A percentile compares a stretch with the other conserved stretches of the same genome.
These are phyloP conservation scores for Melinopterus prodromus DNA, from an alignment of 2,888 invertebrate genomes.

Conservation along the genomic window DNA sequence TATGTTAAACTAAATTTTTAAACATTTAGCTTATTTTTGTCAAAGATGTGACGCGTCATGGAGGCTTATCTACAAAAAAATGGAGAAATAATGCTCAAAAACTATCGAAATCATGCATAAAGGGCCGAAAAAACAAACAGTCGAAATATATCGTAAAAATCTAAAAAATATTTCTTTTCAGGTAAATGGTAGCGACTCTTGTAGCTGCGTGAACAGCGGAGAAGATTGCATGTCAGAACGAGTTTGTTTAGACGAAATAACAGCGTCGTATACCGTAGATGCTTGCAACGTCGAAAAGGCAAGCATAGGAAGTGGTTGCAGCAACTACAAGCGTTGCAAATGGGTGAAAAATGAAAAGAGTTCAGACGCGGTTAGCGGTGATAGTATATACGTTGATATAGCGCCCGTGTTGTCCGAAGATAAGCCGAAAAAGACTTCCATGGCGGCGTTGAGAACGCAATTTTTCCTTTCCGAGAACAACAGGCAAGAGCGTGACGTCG, in stretches of 20 bases:
- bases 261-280: constrained; percentile 56
- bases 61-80: too few relatives aligned
- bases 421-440: constrained; percentile 59
- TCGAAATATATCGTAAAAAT: too few relatives aligned
- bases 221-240: constrained; percentile 69
- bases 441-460: constrained; percentile 63
- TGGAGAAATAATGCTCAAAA: too few relatives aligned
- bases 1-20: too few relatives aligned
- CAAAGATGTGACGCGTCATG: too few relatives aligned
- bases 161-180: constrained; percentile 41
- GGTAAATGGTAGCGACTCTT: constrained; percentile 60
- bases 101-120: too few relatives aligned
- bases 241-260: constrained; percentile 71
- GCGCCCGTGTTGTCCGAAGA: constrained; percentile 50
- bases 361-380: constrained; percentile 55
- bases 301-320: constrained; percentile 58
- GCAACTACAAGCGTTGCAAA: constrained; percentile 49
- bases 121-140: too few relatives aligned
- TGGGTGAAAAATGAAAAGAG: constrained; percentile 45
- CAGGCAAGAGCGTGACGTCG: constrained; percentile 55
- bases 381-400: constrained; percentile 58
- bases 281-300: constrained; percentile 58
- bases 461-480: constrained; percentile 59
- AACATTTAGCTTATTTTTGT: too few relatives aligned
- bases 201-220: constrained; percentile 59